phyloP scores from a whole-genome alignment of 2,113 vertebrate genomes.

The Chaetura pelagica region DNA sequence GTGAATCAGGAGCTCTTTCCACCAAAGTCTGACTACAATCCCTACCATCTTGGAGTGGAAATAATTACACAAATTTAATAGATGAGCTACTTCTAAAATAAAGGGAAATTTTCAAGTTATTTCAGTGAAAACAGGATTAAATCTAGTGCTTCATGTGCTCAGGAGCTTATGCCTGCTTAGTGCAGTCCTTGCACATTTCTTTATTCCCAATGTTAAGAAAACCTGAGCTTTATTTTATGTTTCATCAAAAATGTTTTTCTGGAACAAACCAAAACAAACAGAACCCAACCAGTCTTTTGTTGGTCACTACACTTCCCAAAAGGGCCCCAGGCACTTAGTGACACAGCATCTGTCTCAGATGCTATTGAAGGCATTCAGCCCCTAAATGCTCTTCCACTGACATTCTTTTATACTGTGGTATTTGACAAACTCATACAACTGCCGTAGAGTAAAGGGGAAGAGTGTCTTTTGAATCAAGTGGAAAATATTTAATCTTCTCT shows the following conservation, averaged over 20 bases:
- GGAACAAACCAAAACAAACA: constrained; percentile 60
- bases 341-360: constrained; percentile 32
- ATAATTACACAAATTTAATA: background rate
- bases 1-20: background rate
- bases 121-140: background rate
- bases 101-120: background rate
- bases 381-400: background rate
- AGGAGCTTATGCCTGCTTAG: background rate
- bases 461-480: background rate
- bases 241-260: constrained; percentile 49
- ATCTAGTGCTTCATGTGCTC: background rate
- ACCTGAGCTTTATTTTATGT: background rate
- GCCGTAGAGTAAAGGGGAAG: background rate
- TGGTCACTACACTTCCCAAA: background rate
- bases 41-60: background rate
- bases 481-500: constrained; percentile 41
- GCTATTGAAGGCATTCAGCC: constrained; percentile 26
- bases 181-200: background rate
- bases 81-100: background rate
- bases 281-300: background rate
- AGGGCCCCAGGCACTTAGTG: background rate
- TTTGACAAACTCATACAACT: constrained; percentile 37
- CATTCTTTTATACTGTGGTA: constrained; percentile 36
- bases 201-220: background rate
- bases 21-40: background rate